These are phyloP conservation scores for Microcebus tavaratra DNA, from an alignment of 2,113 vertebrate species.

Conservation along the genomic window DNA sequence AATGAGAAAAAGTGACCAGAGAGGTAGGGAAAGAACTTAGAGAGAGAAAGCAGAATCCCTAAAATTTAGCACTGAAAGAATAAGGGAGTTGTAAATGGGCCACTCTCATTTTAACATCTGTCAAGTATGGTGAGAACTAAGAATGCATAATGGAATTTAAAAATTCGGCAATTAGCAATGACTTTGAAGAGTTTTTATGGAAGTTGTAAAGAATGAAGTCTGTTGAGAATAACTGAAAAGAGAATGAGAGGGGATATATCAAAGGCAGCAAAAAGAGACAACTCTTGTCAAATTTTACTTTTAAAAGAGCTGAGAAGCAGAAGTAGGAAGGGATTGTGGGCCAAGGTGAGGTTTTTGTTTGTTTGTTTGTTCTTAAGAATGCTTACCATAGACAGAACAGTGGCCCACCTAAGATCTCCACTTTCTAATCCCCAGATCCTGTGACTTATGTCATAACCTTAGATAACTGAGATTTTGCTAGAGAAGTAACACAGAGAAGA, in stretches of 20 bases:
- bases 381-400: not conserved
- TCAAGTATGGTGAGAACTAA: not conserved
- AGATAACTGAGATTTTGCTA: not conserved
- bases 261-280: not conserved
- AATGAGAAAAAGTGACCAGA: not conserved
- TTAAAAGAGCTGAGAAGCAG: not conserved
- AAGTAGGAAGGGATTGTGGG: not conserved
- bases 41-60: not conserved
- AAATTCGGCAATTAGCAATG: not conserved
- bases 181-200: not conserved
- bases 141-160: not conserved
- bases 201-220: not conserved
- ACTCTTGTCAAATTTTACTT: not conserved
- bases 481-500: not conserved
- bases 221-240: not conserved
- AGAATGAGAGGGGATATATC: not conserved
- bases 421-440: no score
- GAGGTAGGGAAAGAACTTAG: not conserved
- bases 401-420: not conserved
- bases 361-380: not conserved
- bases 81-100: not conserved
- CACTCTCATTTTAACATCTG: not conserved
- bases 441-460: no score
- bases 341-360: not conserved
- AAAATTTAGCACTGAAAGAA: no score